Base-by-base conservation (phyloP, 2,113 vertebrate species). In the Gorsachius goisagi region DNA sequence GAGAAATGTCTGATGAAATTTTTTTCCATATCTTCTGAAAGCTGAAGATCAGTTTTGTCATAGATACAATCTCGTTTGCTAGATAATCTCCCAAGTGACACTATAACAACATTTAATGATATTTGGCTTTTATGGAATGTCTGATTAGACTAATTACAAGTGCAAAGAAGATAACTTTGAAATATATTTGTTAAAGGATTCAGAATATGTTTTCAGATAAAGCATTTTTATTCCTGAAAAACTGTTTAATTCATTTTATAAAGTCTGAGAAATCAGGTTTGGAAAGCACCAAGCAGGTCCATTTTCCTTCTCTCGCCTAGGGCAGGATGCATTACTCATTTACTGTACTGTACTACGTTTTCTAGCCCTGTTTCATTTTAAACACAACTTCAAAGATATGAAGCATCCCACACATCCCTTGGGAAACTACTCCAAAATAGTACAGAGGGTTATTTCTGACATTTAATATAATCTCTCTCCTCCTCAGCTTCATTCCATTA, bases 381-480 rank as follows among this genome's bases (percentile, higher is more conserved):
- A 94, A 72, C 56, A 66, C 56, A 88, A 39, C 58, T 83, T 93
- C 75, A 88, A 92, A 94, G 86, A 86, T 21, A 88, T 6, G n/a
- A 94, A 88, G 76, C 89, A 83, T 90, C 75, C 90, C 84, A 80
- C 76, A 84, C 33, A 11, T 92, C 81, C 85, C 93, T 81, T 49
- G 91, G 84, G 84, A 95, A 85, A 56, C 77, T 88, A 58, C 78
- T 96, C 72, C 68, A 78, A 92, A 95, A 81, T 79, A 91, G 91
- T 80, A 89, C 26, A 90, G 62, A 93, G 75, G n/a, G 63, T 92
- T 90, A 91, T 80, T 88, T 92, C 75, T 91, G 85, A 86, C 71
- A 89, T 85, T 95, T 66, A 92, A 80, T 85, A 81, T 60, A 85
- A 87, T 72, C 55, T 74, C 55, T 74, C 58, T 81, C 35, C 35